Evolutionary conservation across 2,113 vertebrate species (phyloP), one percentile per base, ranked within the genome.

Genomic region (Ceyx cyanopectus): DNA sequence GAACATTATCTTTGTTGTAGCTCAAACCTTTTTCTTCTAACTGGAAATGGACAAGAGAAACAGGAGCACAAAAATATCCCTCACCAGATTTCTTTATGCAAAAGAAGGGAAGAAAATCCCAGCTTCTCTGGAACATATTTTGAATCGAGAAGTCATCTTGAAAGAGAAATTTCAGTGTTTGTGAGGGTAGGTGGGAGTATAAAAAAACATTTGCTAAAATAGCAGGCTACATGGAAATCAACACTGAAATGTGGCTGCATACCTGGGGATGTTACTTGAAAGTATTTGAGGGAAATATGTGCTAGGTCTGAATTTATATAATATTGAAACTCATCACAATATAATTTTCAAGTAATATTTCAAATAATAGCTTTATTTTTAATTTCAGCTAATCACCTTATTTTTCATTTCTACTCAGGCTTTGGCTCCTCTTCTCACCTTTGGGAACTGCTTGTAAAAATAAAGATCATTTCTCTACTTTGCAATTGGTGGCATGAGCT

Each of bases 71-170:
- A 37, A 90, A 86, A 87, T 66, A 85, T 9, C 29, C 32, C 10
- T 65, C 62, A 58, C 21, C 46, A 92, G 34, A 69, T 87, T 87
- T 91, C 34, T 92, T 56, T 45, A 40, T 73, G 27, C 34, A n/a
- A 74, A 69, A 81, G 65, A 83, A 80, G 24, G 18, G 2, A 79
- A 92, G 87, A 85, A 91, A 93, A 73, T 61, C 74, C 62, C 54
- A 34, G 50, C 54, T 80, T 87, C 80, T 85, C 78, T 87, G 74
- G n/a, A 80, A 69, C 73, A 10, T 81, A 40, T 85, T 92, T 82
- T 96, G 70, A 93, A 85, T 65, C 78, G n/a, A 94, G 77, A 90
- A 92, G 62, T 92, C 83, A 84, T 90, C 81, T 72, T 81, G 58
- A 93, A 94, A 84, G 82, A 88, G 80, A 93, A 83, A 68, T 92